Conservation (phyloP, 2,888 invertebrate genomes). For the Penaeus monodon region DNA sequence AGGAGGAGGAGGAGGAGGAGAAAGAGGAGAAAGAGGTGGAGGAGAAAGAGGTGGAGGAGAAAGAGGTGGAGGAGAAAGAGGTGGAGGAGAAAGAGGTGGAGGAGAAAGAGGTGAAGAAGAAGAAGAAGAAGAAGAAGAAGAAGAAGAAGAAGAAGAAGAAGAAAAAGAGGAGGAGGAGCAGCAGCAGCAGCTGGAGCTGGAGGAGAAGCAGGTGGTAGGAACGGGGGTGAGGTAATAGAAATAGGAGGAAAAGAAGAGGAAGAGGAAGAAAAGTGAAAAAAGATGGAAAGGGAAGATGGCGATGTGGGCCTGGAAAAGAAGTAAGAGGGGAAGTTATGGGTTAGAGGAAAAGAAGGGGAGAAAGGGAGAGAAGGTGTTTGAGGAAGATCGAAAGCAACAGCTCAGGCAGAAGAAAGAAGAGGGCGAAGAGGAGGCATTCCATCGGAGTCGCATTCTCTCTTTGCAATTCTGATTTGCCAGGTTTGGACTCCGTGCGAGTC, state of each 20-base stretch:
- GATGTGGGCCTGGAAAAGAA: no score
- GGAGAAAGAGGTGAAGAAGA: not conserved
- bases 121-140: no score
- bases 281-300: no score
- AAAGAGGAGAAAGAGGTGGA: not conserved
- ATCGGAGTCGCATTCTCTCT: no score
- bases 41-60: not conserved
- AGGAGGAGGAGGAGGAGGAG: not conserved
- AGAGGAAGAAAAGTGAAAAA: no score
- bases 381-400: not conserved
- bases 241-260: not conserved
- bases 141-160: not conserved
- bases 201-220: not conserved
- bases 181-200: no score
- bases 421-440: not conserved
- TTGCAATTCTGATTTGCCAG: no score
- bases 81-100: not conserved
- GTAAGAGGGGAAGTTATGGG: not conserved
- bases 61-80: not conserved
- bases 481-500: no score
- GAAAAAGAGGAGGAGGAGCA: not conserved
- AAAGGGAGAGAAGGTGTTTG: not conserved
- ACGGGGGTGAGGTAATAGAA: not conserved
- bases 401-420: not conserved
- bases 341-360: not conserved